Evolutionary conservation across 2,888 invertebrate genomes (phyloP).

Genomic region (Tinea trinotella): DNA sequence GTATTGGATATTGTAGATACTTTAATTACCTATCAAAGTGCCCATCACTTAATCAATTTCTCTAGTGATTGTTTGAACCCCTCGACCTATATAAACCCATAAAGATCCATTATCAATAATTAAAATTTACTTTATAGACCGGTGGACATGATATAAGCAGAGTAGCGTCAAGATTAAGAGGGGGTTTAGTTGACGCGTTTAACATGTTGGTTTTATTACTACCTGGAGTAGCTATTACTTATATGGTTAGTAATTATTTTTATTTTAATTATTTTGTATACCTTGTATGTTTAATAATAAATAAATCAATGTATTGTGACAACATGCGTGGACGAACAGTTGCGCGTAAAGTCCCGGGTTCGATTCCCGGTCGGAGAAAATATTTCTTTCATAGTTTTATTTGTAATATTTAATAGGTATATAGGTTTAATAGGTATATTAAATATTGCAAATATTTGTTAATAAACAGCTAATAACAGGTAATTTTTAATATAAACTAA

Average conservation of each 20-base stretch:
- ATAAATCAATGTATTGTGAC: no score
- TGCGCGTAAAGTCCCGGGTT: no score
- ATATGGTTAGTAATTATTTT: slow-evolving; percentile 70
- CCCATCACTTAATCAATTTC: not conserved
- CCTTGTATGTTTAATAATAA: no score
- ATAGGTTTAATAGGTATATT: no score
- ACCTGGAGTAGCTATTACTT: slow-evolving; percentile 89
- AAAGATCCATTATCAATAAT: not conserved
- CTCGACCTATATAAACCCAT: not conserved
- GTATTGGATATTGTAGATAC: no score
- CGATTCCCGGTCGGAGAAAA: no score
- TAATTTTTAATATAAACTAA: no score
- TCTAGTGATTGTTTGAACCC: not conserved
- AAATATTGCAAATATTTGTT: no score
- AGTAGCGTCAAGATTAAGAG: slow-evolving; percentile 77
- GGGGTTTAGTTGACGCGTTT: slow-evolving; percentile 79
- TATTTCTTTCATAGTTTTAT: no score
- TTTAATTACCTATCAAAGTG: not conserved
- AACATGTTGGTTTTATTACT: slow-evolving; percentile 87
- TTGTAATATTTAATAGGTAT: no score
- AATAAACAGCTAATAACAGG: no score
- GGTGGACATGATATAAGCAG: slow-evolving; percentile 84
- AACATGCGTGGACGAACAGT: no score
- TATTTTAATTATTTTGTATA: not conserved
- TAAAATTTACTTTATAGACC: slow-evolving; percentile 49